A percentile compares a stretch with the other conserved stretches of the same genome.
Conservation (phyloP, 2,888 invertebrate species). For the Deroplatys truncata region DNA sequence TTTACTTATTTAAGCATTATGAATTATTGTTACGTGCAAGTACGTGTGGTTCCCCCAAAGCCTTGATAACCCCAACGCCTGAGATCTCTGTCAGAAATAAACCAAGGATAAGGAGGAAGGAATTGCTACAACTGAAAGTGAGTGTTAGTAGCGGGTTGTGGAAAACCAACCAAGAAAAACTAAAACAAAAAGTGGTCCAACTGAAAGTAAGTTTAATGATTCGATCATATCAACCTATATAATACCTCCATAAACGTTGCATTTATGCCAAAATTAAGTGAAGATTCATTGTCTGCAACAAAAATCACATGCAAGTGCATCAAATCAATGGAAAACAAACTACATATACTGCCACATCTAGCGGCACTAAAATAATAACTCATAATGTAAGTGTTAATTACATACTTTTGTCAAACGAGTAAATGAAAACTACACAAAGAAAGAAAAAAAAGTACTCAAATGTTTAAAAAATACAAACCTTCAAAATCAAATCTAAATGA, state of each 20-base stretch:
- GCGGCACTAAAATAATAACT: conserved; percentile 21
- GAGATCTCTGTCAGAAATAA: background rate
- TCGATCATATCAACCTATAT: background rate
- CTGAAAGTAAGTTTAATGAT: conserved; percentile 22
- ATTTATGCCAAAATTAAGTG: conserved; percentile 26
- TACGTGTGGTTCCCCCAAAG: conserved; percentile 32
- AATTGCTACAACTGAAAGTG: background rate
- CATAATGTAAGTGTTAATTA: conserved; percentile 28
- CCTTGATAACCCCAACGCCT: background rate
- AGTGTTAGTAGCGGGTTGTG: conserved; percentile 22
- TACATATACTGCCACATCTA: background rate
- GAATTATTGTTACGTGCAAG: conserved; percentile 34
- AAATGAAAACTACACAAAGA: conserved; percentile 28
- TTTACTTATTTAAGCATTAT: conserved; percentile 31
- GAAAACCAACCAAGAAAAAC: conserved; percentile 25
- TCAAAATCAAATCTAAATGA: conserved; percentile 18
- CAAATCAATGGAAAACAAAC: background rate
- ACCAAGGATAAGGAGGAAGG: background rate
- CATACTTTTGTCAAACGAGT: conserved; percentile 30
- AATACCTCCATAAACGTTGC: conserved; percentile 20
- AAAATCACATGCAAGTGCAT: conserved; percentile 18
- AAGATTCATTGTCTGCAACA: conserved; percentile 17
- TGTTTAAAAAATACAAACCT: conserved; percentile 18
- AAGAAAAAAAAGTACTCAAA: background rate
- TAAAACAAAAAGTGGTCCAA: conserved; percentile 25